A percentile compares a stretch with the other conserved stretches of the same genome.
These are phyloP conservation scores for Drosophila grimshawi DNA, from an alignment of 1,140 invertebrate genomes.

Conservation along the genomic window DNA sequence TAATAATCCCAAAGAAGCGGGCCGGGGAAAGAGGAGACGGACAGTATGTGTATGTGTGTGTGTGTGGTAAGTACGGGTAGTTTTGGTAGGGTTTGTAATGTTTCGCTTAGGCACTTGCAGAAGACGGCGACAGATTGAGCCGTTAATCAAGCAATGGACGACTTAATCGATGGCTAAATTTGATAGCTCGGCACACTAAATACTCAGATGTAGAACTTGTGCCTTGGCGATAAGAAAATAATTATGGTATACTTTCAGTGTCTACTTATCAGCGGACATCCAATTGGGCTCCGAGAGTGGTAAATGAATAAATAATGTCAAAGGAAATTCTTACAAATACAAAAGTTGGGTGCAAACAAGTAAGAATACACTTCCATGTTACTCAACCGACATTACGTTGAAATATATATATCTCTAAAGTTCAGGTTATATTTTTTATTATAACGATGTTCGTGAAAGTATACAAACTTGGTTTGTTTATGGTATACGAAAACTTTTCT, in stretches of 20 bases:
- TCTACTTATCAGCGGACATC: conserved; percentile 9
- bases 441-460: too few relatives aligned
- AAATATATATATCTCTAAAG: too few relatives aligned
- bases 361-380: too few relatives aligned
- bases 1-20: conserved; percentile 27
- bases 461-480: too few relatives aligned
- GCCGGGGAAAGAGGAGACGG: neutral
- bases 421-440: too few relatives aligned
- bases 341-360: too few relatives aligned
- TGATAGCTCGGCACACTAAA: conserved; percentile 5
- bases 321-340: too few relatives aligned
- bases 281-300: neutral
- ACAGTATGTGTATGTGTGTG: neutral
- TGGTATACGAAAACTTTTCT: too few relatives aligned
- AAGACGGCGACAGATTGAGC: conserved; percentile 10
- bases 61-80: neutral
- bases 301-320: neutral
- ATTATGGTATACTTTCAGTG: neutral
- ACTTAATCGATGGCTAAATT: conserved; percentile 23
- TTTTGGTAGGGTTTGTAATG: neutral
- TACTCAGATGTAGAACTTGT: neutral
- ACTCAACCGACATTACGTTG: too few relatives aligned
- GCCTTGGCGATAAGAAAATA: neutral
- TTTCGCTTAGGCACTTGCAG: conserved; percentile 7
- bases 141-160: conserved; percentile 28